Evolutionary conservation across 2,797 vertebrate genomes (phyloP), one percentile per base, ranked within the genome.

Genomic region (Coendou prehensilis): DNA sequence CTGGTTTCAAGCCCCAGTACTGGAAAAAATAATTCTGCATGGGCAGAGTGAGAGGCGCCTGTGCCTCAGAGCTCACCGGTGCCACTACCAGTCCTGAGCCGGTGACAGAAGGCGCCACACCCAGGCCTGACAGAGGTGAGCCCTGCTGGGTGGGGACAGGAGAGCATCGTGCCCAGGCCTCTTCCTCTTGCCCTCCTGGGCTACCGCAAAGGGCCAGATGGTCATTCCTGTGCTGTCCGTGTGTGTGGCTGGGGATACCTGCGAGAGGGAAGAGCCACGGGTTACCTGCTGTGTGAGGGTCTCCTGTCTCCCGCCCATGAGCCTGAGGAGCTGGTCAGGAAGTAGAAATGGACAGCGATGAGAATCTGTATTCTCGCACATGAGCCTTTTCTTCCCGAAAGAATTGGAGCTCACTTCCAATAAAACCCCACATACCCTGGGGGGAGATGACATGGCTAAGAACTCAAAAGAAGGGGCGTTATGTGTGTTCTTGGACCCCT

Each of bases 141-240:
- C 30, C 50, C 28, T 47, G 2, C 47, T n/a, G 0, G 8, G 71
- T 6, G 23, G 56, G 13, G 45, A 30, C 28, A 17, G 56, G 33
- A 30, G 13, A 18, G 69, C 0, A 6, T 5, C 41, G 28, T 5
- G 5, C 33, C 61, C 20, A 13, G 17, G 3, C 56, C 50, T 41
- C 79, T 22, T 15, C 26, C 33, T 78, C 23, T 6, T 13, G 0
- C 20, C 82, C 26, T 87, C 30, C 22, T 18, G 3, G 14, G 20
- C 52, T 28, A 9, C 59, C 9, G 0, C 4, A 4, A 30, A 33
- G 14, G 50, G 50, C 59, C 20, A 3, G 26, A 41, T 9, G 52
- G 64, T 1, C 5, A 9, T 47, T 17, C 79, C 64, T 15, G 33
- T 18, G 17, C 59, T 28, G 52, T 8, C 52, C 2, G 0, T 1